A percentile compares a stretch with the other conserved stretches of the same genome.
phyloP scores from a whole-genome alignment of 30 jellyfish, hydroid and myxozoan genomes.

The Aurelia aurita complex sp. Pacific region DNA sequence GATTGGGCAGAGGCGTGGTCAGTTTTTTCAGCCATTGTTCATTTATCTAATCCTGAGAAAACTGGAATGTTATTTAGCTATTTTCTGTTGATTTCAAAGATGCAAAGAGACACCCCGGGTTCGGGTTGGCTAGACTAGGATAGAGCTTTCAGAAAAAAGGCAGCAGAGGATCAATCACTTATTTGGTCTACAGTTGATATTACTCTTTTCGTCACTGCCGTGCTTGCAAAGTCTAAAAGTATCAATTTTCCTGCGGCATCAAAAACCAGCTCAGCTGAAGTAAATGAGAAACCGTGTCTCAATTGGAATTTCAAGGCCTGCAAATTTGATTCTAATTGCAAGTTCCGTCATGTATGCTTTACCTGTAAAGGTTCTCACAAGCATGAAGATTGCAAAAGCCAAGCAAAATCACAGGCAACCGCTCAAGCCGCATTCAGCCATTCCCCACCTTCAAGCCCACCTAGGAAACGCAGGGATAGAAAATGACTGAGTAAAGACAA shows the following conservation, averaged over 20 bases:
- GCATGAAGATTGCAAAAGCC: not conserved
- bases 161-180: not conserved
- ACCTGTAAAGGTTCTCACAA: not conserved
- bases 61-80: not conserved
- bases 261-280: not conserved
- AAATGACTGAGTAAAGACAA: too few relatives aligned
- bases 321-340: not conserved
- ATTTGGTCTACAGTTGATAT: not conserved
- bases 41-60: not conserved
- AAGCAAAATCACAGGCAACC: too few relatives aligned
- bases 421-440: too few relatives aligned
- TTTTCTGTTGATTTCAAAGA: not conserved
- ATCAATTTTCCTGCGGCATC: too few relatives aligned
- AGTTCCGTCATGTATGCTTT: not conserved
- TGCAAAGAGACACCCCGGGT: not conserved
- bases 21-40: not conserved
- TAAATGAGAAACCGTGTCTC: not conserved
- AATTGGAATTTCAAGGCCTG: not conserved
- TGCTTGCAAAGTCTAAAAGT: not conserved
- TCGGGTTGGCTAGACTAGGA: slow-evolving; percentile 13
- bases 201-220: slow-evolving; percentile 2
- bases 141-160: slow-evolving; percentile 4
- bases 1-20: slow-evolving; percentile 54
- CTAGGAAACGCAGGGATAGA: too few relatives aligned
- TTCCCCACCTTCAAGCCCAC: too few relatives aligned